Base-by-base conservation (phyloP, 2,797 vertebrate species). In the Lithobates sylvaticus region DNA sequence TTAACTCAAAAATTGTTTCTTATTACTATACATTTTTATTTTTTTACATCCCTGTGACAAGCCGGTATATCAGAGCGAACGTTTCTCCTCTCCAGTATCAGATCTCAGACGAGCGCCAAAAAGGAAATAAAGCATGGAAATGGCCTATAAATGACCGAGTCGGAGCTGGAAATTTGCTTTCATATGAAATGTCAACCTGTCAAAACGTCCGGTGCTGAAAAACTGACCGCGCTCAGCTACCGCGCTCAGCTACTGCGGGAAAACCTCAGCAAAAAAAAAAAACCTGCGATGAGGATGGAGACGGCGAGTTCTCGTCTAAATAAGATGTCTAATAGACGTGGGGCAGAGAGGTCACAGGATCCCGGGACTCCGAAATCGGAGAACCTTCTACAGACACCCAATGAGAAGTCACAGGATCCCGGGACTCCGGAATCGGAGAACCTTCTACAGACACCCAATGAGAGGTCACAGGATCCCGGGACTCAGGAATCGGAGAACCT, bases 161-260 rank as follows among this genome's bases (percentile, higher is more conserved):
- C 27, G 1, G 0, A 27, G 27, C 42, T 34, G 36, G 39, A 50
- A n/a, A 47, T 44, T n/a, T 34, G 23, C 71, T 73, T 42, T 44
- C 36, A 26, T 73, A 27, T 65, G 16, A 80, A 70, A 80, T 80
- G 78, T 80, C 78, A 80, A 50, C 78, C 67, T 80, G 78, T 80
- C 78, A 80, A 12, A 21, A 7, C 58, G 21, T 42, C 61, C 39
- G 23, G 39, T 39, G 64, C 61, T 44, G 76, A 78, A 65, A 44
- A 44, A 61, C 54, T n/a, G 75, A 64, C 76, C 58, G 13, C 8
- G 34, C 29, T 23, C 29, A 23, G 3, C 3, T 34, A 39, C 8
- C 16, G 10, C 8, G 34, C 29, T 23, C 29, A 23, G 3, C 3
- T 34, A 39, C 8, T 9, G 10, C 13, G 27, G 58, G n/a, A 67